Percentiles rank a stretch among this genome's conserved stretches.
phyloP scores from a whole-genome alignment of 2,888 invertebrate species.

The Hanleya hanleyi region DNA sequence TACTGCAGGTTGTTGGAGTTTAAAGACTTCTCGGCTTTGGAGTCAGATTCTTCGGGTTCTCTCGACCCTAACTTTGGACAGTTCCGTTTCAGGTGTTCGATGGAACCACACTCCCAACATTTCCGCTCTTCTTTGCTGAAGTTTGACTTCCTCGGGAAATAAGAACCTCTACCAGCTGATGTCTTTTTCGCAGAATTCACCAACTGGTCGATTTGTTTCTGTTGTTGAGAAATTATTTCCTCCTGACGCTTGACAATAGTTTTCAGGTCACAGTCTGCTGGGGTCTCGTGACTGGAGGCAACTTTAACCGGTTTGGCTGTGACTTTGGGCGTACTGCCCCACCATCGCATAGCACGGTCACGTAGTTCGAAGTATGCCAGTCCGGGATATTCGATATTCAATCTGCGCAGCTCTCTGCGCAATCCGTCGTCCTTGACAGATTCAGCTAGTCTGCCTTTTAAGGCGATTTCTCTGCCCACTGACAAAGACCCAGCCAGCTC shows the following conservation, averaged over 20 bases:
- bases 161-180: background rate
- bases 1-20: conserved; percentile 7
- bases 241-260: background rate
- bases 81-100: background rate
- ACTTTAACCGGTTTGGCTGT: too few species aligned
- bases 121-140: background rate
- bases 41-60: too few species aligned
- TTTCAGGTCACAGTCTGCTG: too few species aligned
- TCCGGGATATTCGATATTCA: background rate
- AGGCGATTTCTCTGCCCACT: background rate
- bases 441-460: background rate
- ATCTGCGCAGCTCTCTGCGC: background rate
- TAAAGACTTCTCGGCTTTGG: background rate
- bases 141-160: background rate
- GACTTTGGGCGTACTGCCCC: too few species aligned
- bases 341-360: background rate
- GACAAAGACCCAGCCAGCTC: background rate
- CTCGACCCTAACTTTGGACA: too few species aligned
- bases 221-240: background rate
- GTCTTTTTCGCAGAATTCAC: background rate
- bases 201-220: background rate
- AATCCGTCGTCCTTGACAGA: background rate
- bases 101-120: background rate
- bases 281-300: too few species aligned
- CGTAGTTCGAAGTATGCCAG: background rate